These are phyloP conservation scores for Thelaira solivaga DNA, from an alignment of 2,888 invertebrate genomes.

Conservation along the genomic window DNA sequence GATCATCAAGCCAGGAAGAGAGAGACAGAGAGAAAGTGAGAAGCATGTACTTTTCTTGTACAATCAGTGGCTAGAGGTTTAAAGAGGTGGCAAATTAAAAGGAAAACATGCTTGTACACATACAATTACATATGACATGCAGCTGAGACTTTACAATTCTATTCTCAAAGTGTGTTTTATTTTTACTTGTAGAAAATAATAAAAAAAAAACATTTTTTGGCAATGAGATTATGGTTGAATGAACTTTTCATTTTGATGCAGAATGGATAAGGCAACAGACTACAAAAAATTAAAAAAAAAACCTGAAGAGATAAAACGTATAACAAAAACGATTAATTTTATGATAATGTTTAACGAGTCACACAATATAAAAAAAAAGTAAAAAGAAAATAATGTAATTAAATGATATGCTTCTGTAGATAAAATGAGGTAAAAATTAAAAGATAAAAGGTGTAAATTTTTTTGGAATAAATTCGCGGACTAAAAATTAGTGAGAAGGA, in stretches of 20 bases:
- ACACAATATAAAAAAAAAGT: neutral
- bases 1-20: conserved; percentile 26
- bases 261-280: conserved; percentile 27
- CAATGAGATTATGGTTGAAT: conserved; percentile 58
- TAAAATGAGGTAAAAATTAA: neutral
- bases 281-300: too few species aligned
- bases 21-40: neutral
- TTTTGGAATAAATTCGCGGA: neutral
- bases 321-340: conserved; percentile 36
- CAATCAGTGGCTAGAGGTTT: conserved; percentile 6
- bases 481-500: neutral
- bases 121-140: conserved; percentile 26
- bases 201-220: conserved; percentile 40
- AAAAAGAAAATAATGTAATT: conserved; percentile 26
- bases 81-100: conserved; percentile 4
- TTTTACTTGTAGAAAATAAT: neutral
- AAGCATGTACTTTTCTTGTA: neutral
- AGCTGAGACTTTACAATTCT: conserved; percentile 9
- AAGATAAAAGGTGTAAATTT: neutral
- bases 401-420: conserved; percentile 28
- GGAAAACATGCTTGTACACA: conserved; percentile 19
- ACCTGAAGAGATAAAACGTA: neutral
- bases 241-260: conserved; percentile 55
- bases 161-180: conserved; percentile 7
- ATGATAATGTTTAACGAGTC: conserved; percentile 42